Evolutionary conservation across 2,888 invertebrate species (phyloP).

Genomic region (Drosophila antonietae): DNA sequence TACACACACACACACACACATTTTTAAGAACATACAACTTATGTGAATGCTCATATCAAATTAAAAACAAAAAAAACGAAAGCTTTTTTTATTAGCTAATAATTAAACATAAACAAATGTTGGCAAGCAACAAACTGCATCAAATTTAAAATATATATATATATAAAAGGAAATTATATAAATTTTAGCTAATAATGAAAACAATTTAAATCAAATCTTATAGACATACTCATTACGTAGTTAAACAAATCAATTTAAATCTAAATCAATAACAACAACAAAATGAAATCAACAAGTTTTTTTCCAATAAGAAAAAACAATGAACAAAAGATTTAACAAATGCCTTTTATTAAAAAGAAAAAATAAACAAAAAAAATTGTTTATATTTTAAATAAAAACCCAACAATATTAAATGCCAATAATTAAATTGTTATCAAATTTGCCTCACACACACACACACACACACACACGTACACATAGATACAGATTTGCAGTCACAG

Average conservation of each 20-base stretch:
- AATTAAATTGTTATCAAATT: constrained; percentile 44
- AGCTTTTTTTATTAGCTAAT: constrained; percentile 70
- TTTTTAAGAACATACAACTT: constrained; percentile 48
- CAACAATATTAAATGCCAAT: constrained; percentile 34
- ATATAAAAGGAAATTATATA: constrained; percentile 11
- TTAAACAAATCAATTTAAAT: constrained; percentile 44
- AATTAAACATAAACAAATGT: constrained; percentile 37
- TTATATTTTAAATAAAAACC: constrained; percentile 73
- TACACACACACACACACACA: constrained; percentile 8
- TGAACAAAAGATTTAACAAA: constrained; percentile 52
- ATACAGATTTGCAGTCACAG: constrained; percentile 48
- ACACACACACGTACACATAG: constrained; percentile 13
- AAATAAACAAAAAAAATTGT: constrained; percentile 18
- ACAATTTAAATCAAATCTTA: constrained; percentile 76
- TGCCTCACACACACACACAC: constrained; percentile 17
- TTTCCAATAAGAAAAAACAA: constrained; percentile 19
- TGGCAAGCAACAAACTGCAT: constrained; percentile 43
- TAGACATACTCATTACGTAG: constrained; percentile 71
- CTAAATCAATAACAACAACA: constrained; percentile 6
- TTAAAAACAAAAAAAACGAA: constrained; percentile 33
- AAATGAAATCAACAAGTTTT: constrained; percentile 41
- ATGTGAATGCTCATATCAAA: constrained; percentile 79
- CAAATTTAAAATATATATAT: constrained; percentile 4
- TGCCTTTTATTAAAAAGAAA: constrained; percentile 63
- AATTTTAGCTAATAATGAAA: constrained; percentile 66